Evolutionary conservation across 2,888 invertebrate genomes (phyloP), one percentile per base, ranked within the genome.

Genomic region (Oxyteleia sp.): DNA sequence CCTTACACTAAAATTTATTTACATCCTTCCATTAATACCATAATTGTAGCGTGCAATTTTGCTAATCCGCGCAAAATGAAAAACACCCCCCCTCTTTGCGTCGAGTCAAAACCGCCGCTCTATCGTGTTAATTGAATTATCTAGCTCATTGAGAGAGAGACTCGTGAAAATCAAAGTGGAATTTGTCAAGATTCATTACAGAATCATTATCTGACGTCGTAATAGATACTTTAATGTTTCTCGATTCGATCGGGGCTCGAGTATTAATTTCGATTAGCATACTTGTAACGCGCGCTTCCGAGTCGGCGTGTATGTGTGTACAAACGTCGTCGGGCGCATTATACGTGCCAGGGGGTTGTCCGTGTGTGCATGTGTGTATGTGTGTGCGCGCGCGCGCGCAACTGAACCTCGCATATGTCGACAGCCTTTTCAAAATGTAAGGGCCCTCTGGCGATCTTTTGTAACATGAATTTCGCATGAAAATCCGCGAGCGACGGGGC

Each of bases 401-500:
- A 32, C 20, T 10, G 55, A 26, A 32, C 26, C n/a, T 51, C 55
- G 51, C 68, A 43, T 61, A 68, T 68, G 76, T 68, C 66, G 69
- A 49, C 79, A 38, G 59, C 20, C 71, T 79, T 79, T 79, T 71
- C 63, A 71, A 78, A 79, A 71, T 64, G 71, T 57, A 64, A 71
- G 57, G 23, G 41, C 79, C 79, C 79, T 71, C 57, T 63, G 79
- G 79, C 79, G 57, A 41, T 55, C 79, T 79, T 79, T 71, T 63
- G 71, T 64, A 16, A 32, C 71, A 71, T 57, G 64, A 79, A 71
- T 71, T 79, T 79, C 57, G 35, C 47, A 45, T 71, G 53, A 63
- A 59, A 69, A 41, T n/a, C 38, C 20, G 35, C 26, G 38, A 63
- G 55, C 7, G 11, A 38, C 7, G 32, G 23, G 45, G 78, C 26